Evolutionary conservation across 2,797 vertebrate species (phyloP).

Genomic region (Discoglossus pictus): DNA sequence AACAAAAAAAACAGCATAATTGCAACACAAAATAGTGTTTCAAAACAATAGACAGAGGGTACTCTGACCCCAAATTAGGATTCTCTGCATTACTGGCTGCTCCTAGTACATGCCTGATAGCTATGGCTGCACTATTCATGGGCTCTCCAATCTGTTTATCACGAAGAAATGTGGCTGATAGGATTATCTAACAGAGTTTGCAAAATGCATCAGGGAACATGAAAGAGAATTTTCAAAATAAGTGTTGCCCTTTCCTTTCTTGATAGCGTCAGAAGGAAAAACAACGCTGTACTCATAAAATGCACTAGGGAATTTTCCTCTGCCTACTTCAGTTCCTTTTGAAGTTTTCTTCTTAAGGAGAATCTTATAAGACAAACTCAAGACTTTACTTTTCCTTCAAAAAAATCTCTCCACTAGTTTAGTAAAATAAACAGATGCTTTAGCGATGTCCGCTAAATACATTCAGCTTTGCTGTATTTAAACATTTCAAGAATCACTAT

Average conservation of each 20-base stretch:
- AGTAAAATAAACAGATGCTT: conserved; percentile 41
- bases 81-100: conserved; percentile 26
- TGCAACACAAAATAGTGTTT: neutral
- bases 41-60: conserved; percentile 4
- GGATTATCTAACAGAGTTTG: conserved; percentile 51
- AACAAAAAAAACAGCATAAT: too few species aligned
- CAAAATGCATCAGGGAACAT: conserved; percentile 39
- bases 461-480: neutral
- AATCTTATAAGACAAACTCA: conserved; percentile 47
- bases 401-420: conserved; percentile 36
- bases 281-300: conserved; percentile 28
- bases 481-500: too few species aligned
- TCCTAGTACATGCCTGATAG: conserved; percentile 26
- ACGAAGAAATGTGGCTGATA: conserved; percentile 47
- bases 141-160: conserved; percentile 45
- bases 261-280: conserved; percentile 34
- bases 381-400: conserved; percentile 33
- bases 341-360: conserved; percentile 51
- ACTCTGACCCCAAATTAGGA: conserved; percentile 40
- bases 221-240: conserved; percentile 44
- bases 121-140: conserved; percentile 37
- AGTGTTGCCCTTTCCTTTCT: conserved; percentile 35
- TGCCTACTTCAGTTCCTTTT: conserved; percentile 53
- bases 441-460: neutral
- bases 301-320: conserved; percentile 20